A percentile compares a stretch with the other conserved stretches of the same genome.
Evolutionary conservation across 2,797 vertebrate species (phyloP).

Genomic region (Myotis myotis): DNA sequence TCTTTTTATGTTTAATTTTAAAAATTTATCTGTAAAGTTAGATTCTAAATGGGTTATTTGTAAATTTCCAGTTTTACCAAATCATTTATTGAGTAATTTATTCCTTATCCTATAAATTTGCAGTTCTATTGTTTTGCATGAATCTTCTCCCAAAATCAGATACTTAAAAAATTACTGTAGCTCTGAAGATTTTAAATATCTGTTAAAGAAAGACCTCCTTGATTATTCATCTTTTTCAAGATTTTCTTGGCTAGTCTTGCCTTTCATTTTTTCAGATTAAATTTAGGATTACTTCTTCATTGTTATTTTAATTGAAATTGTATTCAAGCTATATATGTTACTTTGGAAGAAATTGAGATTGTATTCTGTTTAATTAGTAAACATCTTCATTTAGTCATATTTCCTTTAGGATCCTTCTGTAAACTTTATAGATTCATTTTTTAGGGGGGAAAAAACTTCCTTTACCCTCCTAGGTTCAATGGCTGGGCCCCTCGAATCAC

Average conservation of each 20-base stretch:
- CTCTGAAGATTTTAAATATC: background rate
- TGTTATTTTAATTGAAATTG: slow-evolving; percentile 31
- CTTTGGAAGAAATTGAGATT: background rate
- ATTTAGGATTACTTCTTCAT: slow-evolving; percentile 6
- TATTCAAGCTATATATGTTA: background rate
- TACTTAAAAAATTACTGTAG: background rate
- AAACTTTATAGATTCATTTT: background rate
- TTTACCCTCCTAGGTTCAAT: background rate
- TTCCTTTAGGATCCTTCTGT: background rate
- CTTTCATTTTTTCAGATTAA: slow-evolving; percentile 38
- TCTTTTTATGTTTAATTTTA: slow-evolving; percentile 34
- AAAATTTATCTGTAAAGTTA: background rate
- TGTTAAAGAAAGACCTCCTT: background rate
- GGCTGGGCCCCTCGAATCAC: background rate
- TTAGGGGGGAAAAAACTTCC: background rate
- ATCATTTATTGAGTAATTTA: background rate
- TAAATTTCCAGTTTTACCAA: background rate
- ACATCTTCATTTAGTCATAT: background rate
- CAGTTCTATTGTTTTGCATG: background rate
- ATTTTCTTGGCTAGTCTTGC: background rate
- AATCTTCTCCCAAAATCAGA: background rate
- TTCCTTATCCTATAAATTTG: background rate
- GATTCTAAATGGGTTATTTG: background rate
- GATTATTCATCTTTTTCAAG: background rate
- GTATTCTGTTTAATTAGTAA: background rate